Evolutionary conservation across 2,888 invertebrate genomes (phyloP).

Genomic region (Apodemia zela): DNA sequence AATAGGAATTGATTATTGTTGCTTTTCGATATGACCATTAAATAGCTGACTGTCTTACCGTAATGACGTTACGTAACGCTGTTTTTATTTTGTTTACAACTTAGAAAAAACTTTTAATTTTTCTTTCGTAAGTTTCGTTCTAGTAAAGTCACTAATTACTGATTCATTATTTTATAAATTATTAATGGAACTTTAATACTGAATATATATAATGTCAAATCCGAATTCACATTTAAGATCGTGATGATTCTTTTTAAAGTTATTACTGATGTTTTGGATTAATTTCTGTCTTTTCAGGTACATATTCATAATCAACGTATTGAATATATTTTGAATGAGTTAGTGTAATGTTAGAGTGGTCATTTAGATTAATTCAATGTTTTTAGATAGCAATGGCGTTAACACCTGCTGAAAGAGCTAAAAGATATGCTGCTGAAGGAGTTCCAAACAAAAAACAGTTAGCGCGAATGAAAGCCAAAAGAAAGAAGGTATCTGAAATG

Average conservation of each 20-base stretch:
- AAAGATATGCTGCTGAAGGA: conserved; percentile 1
- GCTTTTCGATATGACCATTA: too few species aligned
- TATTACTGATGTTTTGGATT: background rate
- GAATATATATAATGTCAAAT: background rate
- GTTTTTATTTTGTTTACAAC: background rate
- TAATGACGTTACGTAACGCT: too few species aligned
- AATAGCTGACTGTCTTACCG: too few species aligned
- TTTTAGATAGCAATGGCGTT: conserved; percentile 1
- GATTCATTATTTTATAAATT: background rate
- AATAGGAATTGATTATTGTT: background rate
- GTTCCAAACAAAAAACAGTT: background rate
- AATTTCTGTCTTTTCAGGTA: background rate
- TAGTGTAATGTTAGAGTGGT: background rate
- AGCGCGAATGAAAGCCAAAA: conserved; percentile 1
- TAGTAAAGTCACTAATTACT: background rate
- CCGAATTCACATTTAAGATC: background rate
- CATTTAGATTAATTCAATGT: conserved; percentile 2
- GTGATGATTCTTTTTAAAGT: conserved; percentile 1
- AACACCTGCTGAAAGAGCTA: conserved; percentile 1
- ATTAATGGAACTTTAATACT: background rate
- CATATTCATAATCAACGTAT: background rate
- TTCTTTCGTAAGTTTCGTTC: background rate
- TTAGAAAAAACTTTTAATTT: background rate
- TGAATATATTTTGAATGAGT: background rate
- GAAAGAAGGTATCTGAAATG: background rate